Evolutionary conservation across 2,888 invertebrate genomes (phyloP), one percentile per base, ranked within the genome.

Genomic region (Ptychoptera albimana): DNA sequence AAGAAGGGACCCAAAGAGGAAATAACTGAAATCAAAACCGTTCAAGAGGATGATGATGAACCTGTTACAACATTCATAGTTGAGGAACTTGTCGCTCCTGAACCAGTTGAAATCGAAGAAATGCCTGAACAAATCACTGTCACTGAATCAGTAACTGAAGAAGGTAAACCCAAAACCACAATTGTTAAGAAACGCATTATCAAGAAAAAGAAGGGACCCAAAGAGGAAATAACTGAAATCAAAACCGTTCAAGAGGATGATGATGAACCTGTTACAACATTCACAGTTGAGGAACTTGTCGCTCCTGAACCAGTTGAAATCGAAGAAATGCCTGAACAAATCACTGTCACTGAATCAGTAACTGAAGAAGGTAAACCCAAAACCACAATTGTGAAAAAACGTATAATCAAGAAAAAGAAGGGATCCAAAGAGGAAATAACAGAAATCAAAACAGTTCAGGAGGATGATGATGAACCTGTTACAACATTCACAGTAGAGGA

Each of bases 11-110:
- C 50, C 39, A 60, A 60, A 53, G 52, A 61, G 32, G 60, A 66
- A 51, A 53, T 60, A 11, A 65, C 63, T 2, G 57, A 61, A 55
- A 61, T 64, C 37, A 51, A 60, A 11, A 63, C 63, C 1, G 55
- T 63, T 14, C 56, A 57, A 48, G 59, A 63, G 52, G 65, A 63
- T 48, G 62, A 57, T 9, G 56, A 62, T 59, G 48, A 52, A 46
- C 62, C 64, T 0, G 52, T 60, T 1, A 45, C 57, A 45, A 55
- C 56, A 12, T 63, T 60, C 0, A 63, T 60, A 42, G 50, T 52
- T 44, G 23, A 23, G 23, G 23, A 23, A 23, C 4, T 23, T 23
- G 23, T 23, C 7, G 23, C 23, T 23, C 23, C 23, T 23, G 23
- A 23, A 7, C 23, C 23, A 23, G 23, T 23, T 7, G 23, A 23